A percentile compares a stretch with the other conserved stretches of the same genome.
Evolutionary conservation across 1,140 invertebrate genomes (phyloP).

Genomic region (Acromyrmex heyeri): DNA sequence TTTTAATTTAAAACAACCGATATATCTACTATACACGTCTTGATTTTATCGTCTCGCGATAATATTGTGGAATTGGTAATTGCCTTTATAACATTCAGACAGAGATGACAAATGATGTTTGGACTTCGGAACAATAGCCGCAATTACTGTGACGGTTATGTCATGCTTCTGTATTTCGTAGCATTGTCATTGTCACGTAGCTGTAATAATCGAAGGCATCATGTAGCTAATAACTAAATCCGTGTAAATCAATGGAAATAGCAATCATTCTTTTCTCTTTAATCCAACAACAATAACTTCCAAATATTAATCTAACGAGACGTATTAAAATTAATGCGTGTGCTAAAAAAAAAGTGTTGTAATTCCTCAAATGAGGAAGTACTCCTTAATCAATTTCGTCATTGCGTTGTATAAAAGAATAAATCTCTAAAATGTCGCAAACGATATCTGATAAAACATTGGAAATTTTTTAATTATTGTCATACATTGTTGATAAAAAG

Average conservation of each 20-base stretch:
- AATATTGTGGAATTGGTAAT: conserved; percentile 56
- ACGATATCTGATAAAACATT: neutral
- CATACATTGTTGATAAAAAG: neutral
- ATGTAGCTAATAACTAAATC: conserved; percentile 12
- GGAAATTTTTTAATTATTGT: neutral
- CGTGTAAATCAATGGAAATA: neutral
- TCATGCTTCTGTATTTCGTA: conserved; percentile 27
- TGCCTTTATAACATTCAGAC: conserved; percentile 56
- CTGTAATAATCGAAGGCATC: conserved; percentile 13
- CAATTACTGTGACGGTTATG: conserved; percentile 66
- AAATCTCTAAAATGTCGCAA: neutral
- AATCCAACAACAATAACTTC: neutral
- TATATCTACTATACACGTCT: neutral
- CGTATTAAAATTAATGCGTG: neutral
- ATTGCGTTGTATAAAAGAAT: neutral
- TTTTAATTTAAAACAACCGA: neutral
- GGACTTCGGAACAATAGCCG: conserved; percentile 68
- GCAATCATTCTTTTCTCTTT: neutral
- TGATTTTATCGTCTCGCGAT: neutral
- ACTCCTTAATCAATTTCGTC: neutral
- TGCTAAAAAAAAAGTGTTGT: neutral
- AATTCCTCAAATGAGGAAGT: neutral
- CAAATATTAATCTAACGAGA: neutral
- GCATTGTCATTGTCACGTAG: conserved; percentile 38
- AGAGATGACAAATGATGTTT: conserved; percentile 70